phyloP scores from a whole-genome alignment of 2,113 vertebrate genomes.

The Oncorhynchus tshawytscha region DNA sequence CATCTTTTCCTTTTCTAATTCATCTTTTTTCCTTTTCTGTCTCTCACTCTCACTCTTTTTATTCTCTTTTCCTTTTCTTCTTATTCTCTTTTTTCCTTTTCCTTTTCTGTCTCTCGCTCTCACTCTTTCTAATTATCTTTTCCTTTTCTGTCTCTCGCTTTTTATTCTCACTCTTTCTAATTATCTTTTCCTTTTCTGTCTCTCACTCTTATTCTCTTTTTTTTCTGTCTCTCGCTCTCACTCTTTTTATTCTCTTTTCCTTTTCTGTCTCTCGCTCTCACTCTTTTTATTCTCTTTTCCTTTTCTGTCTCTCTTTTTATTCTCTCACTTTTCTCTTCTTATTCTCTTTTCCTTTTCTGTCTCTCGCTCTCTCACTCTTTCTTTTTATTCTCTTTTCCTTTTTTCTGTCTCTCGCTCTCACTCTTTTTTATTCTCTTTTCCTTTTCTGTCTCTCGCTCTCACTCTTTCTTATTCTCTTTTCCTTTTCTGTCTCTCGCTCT shows the following conservation, averaged over 20 bases:
- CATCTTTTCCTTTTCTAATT: no score
- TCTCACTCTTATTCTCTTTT: no score
- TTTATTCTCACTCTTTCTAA: neutral
- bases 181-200: no score
- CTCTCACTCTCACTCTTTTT: neutral
- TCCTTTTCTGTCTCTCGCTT: no score
- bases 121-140: neutral
- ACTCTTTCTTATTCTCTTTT: neutral
- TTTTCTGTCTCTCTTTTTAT: no score
- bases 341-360: no score
- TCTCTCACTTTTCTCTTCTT: neutral
- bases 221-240: neutral
- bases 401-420: neutral
- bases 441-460: neutral
- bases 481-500: no score
- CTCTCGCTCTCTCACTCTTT: neutral
- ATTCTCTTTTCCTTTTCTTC: neutral
- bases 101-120: neutral
- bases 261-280: neutral
- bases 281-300: neutral
- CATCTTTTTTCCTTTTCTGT: no score
- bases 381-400: neutral
- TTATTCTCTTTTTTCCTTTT: no score
- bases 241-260: neutral
- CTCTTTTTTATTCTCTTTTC: neutral